Evolutionary conservation across 2,888 invertebrate genomes (phyloP).

Genomic region (Tetrapedia diversipes): DNA sequence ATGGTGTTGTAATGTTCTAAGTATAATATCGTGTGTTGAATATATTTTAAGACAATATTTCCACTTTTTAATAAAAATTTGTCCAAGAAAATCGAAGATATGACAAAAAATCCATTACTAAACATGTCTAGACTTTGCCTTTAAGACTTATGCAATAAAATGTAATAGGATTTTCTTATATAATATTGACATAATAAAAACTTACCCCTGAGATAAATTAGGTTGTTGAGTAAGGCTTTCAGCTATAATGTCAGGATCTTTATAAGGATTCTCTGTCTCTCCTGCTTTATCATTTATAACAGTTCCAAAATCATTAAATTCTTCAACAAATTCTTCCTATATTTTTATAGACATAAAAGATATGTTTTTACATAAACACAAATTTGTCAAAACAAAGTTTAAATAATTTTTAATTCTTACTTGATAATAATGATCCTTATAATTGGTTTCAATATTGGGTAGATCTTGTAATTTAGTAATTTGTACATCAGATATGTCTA

Average conservation of each 20-base stretch:
- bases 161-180: conserved; percentile 14
- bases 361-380: background rate
- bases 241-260: conserved; percentile 71
- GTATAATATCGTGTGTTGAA: background rate
- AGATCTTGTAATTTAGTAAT: conserved; percentile 35
- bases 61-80: background rate
- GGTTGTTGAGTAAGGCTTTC: conserved; percentile 78
- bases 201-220: conserved; percentile 81
- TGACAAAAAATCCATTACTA: background rate
- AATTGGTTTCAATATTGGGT: conserved; percentile 49
- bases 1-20: background rate
- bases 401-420: conserved; percentile 49
- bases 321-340: conserved; percentile 53
- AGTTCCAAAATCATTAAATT: conserved; percentile 46
- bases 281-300: conserved; percentile 43
- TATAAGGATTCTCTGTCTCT: conserved; percentile 50
- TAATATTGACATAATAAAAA: conserved; percentile 38
- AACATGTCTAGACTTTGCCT: background rate
- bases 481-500: conserved; percentile 38
- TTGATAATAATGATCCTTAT: conserved; percentile 52
- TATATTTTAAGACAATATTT: background rate
- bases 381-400: conserved; percentile 7
- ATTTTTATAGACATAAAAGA: conserved; percentile 18
- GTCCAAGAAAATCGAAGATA: background rate
- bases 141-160: background rate